Percentiles rank a stretch among this genome's conserved stretches.
Evolutionary conservation across 2,888 invertebrate genomes (phyloP).

Genomic region (Eilema griseolum): DNA sequence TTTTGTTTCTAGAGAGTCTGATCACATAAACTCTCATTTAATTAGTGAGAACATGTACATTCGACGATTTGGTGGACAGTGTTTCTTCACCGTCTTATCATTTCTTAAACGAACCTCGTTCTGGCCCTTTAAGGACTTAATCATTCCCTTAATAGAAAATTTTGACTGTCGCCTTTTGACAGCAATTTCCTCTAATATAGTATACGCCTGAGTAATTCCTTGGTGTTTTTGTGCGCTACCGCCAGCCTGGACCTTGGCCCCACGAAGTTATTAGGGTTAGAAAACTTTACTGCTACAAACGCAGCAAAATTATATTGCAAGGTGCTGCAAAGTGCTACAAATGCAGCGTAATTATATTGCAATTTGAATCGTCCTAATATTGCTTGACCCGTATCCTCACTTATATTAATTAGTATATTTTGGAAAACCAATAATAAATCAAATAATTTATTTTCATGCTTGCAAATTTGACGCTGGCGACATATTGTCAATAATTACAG

Average conservation of each 20-base stretch:
- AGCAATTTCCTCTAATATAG: not conserved
- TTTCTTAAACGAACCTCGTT: not conserved
- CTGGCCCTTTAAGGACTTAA: not conserved
- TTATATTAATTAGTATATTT: not conserved
- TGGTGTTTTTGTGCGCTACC: too few species aligned
- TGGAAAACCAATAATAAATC: not conserved
- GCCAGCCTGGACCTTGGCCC: too few species aligned
- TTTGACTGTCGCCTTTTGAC: not conserved
- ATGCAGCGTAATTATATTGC: not conserved
- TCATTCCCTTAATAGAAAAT: not conserved
- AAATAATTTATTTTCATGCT: not conserved
- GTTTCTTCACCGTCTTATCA: not conserved
- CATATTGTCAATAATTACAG: not conserved
- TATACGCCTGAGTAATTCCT: too few species aligned
- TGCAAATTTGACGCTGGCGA: not conserved
- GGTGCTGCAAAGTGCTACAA: too few species aligned
- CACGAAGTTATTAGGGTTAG: not conserved
- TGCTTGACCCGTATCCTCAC: not conserved
- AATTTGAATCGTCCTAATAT: too few species aligned
- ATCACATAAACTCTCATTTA: not conserved
- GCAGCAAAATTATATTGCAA: too few species aligned
- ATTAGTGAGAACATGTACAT: not conserved
- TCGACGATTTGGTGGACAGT: not conserved
- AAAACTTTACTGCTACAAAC: not conserved
- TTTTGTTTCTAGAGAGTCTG: not conserved